phyloP scores from a whole-genome alignment of 1,140 invertebrate species.

The Conus betulinus region DNA sequence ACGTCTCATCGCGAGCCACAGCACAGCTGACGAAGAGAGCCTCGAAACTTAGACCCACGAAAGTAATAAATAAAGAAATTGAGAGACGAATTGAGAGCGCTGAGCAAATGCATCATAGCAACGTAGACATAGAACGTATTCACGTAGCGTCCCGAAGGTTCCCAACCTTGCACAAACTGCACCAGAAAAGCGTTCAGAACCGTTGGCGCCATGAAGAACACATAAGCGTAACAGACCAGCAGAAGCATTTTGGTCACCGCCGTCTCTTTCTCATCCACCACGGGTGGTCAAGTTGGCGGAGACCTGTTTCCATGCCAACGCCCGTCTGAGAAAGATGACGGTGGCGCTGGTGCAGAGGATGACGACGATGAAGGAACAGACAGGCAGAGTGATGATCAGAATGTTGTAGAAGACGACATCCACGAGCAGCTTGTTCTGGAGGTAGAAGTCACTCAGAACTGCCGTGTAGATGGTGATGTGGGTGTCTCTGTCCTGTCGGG shows the following conservation, averaged over 20 bases:
- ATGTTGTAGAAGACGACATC: conserved; percentile 25
- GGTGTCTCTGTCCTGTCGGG: not conserved
- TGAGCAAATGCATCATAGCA: conserved; percentile 5
- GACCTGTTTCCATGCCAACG: conserved; percentile 13
- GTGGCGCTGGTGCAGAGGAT: conserved; percentile 16
- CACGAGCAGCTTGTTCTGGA: conserved; percentile 19
- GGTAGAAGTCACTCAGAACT: not conserved
- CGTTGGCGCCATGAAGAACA: conserved; percentile 31
- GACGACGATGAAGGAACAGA: conserved; percentile 29
- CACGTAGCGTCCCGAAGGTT: not conserved
- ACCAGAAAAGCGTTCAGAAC: conserved; percentile 41
- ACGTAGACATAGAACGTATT: conserved; percentile 24
- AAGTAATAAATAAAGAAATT: conserved; percentile 27
- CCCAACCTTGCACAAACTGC: not conserved
- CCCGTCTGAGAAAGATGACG: conserved; percentile 31
- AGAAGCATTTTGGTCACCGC: conserved; percentile 14
- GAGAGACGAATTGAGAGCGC: not conserved
- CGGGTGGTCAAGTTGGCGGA: not conserved
- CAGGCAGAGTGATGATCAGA: conserved; percentile 28
- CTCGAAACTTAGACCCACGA: not conserved
- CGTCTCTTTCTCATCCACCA: not conserved
- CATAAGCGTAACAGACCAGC: conserved; percentile 25
- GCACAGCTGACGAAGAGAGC: not conserved
- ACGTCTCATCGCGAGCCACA: not conserved
- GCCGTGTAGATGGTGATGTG: not conserved